Percentiles rank a stretch among this genome's conserved stretches.
Evolutionary conservation across 2,888 invertebrate genomes (phyloP).

Genomic region (Merodon equestris): DNA sequence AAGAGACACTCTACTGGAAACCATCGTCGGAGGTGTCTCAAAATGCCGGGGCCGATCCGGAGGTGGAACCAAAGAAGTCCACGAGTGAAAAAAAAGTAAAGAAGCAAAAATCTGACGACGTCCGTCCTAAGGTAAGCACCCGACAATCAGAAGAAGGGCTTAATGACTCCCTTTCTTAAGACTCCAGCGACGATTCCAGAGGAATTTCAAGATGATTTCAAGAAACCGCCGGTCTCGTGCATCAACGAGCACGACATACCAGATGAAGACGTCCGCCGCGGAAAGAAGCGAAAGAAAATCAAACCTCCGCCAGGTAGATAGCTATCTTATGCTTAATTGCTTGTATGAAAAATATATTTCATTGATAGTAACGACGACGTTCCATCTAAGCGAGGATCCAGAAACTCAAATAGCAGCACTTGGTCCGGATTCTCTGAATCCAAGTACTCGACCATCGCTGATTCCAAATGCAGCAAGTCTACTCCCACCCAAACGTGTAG

Average conservation of each 20-base stretch:
- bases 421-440: slow-evolving; percentile 84
- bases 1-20: slow-evolving; percentile 81
- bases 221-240: slow-evolving; percentile 72
- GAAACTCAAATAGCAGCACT: slow-evolving; percentile 86
- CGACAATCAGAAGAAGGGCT: too few species aligned
- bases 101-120: slow-evolving; percentile 73
- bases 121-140: slow-evolving; percentile 71
- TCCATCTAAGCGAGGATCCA: slow-evolving; percentile 81
- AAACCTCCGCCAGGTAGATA: slow-evolving; percentile 73
- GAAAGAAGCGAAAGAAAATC: slow-evolving; percentile 80
- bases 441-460: slow-evolving; percentile 84
- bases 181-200: slow-evolving; percentile 39
- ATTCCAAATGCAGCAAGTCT: slow-evolving; percentile 78
- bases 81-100: slow-evolving; percentile 74
- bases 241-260: slow-evolving; percentile 76
- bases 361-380: slow-evolving; percentile 72
- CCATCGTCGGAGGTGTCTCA: slow-evolving; percentile 79
- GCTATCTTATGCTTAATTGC: not conserved
- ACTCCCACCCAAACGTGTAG: slow-evolving; percentile 73
- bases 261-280: slow-evolving; percentile 80
- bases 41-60: slow-evolving; percentile 72
- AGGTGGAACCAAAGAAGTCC: slow-evolving; percentile 67
- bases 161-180: too few species aligned
- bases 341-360: not conserved
- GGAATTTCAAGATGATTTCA: slow-evolving; percentile 69